Evolutionary conservation across 2,797 vertebrate species (phyloP).

Genomic region (Myoxocephalus aenaeus): DNA sequence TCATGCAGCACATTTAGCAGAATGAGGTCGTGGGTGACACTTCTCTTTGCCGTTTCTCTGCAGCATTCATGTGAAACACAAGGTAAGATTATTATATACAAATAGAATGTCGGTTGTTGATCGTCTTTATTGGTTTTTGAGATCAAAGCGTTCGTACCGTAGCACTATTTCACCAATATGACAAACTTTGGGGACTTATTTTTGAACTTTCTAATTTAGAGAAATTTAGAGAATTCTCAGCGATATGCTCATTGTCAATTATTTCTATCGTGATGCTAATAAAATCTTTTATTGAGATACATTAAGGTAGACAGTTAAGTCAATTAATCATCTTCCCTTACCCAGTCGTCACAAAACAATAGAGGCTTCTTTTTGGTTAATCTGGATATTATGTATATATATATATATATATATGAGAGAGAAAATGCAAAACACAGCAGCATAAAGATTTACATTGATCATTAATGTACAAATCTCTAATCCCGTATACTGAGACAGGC

Average conservation of each 20-base stretch:
- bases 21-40: rapidly evolving
- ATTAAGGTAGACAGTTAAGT: background rate
- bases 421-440: background rate
- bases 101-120: no score
- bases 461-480: background rate
- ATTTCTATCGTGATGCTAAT: background rate
- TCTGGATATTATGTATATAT: background rate
- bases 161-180: background rate
- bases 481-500: background rate
- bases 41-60: background rate
- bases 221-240: background rate
- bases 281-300: background rate
- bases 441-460: background rate
- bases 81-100: background rate
- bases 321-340: background rate
- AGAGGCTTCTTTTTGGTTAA: rapidly evolving
- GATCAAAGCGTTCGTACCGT: no score
- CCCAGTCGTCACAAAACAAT: background rate
- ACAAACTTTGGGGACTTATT: no score
- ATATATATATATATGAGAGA: no score
- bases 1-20: rapidly evolving
- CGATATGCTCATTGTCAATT: background rate
- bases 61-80: background rate
- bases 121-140: background rate
- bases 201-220: no score